Percentiles rank a stretch among this genome's conserved stretches.
These are phyloP conservation scores for Hydrocynus forskahlii DNA, from an alignment of 2,797 vertebrate genomes.

Conservation along the genomic window DNA sequence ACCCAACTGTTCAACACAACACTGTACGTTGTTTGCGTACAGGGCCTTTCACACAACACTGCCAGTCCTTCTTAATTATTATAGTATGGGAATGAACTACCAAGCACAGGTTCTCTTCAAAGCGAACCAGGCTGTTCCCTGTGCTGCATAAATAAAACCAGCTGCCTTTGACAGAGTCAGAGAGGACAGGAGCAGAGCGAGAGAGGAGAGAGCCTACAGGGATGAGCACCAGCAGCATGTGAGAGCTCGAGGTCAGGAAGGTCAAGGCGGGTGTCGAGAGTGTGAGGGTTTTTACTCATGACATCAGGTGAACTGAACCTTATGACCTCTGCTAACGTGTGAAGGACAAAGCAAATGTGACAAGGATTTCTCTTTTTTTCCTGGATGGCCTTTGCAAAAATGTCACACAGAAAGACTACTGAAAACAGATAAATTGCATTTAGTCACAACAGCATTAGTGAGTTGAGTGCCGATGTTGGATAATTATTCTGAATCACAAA, in stretches of 20 bases:
- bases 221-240: neutral
- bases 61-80: neutral
- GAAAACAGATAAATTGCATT: neutral
- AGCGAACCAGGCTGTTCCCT: neutral
- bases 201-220: neutral
- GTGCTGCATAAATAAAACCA: constrained; percentile 23
- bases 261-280: neutral
- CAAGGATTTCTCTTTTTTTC: neutral
- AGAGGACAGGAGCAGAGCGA: neutral
- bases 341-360: neutral
- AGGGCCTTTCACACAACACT: neutral
- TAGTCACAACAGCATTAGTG: too few species aligned
- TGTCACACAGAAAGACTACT: neutral
- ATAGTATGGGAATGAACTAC: neutral
- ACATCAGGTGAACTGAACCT: neutral
- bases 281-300: neutral
- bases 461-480: too few species aligned
- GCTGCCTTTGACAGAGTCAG: constrained; percentile 12
- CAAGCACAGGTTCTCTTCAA: constrained; percentile 17
- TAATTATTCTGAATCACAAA: too few species aligned
- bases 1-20: neutral
- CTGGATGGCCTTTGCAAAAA: neutral
- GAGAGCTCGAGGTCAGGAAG: neutral
- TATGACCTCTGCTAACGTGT: constrained; percentile 9
- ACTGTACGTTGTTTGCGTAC: neutral